A percentile compares a stretch with the other conserved stretches of the same genome.
phyloP scores from a whole-genome alignment of 2,113 vertebrate species.

The Geococcyx californianus region DNA sequence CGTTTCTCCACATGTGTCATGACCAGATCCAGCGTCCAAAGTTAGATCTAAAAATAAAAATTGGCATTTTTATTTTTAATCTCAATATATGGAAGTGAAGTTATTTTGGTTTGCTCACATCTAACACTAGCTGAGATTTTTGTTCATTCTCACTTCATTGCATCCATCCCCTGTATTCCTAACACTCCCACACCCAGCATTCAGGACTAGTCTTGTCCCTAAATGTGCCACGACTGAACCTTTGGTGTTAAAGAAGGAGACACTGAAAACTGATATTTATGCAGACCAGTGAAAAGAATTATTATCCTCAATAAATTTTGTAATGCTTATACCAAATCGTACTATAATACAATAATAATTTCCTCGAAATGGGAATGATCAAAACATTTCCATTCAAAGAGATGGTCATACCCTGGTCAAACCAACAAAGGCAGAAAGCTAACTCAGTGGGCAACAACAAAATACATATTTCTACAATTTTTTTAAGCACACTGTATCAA shows the following conservation, averaged over 20 bases:
- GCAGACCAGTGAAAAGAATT: neutral
- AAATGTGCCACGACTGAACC: neutral
- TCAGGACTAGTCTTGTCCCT: neutral
- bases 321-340: neutral
- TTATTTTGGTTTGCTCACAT: neutral
- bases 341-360: neutral
- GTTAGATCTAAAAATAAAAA: constrained; percentile 78
- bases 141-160: neutral
- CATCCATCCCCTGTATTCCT: neutral
- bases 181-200: neutral
- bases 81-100: neutral
- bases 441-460: neutral
- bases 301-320: neutral
- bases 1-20: constrained; percentile 88
- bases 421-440: neutral
- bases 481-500: neutral
- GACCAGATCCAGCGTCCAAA: constrained; percentile 83
- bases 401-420: neutral
- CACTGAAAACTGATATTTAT: neutral
- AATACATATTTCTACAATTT: neutral
- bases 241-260: neutral
- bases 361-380: accelerated
- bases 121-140: neutral
- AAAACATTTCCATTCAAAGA: neutral
- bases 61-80: constrained; percentile 48